Evolutionary conservation across 2,888 invertebrate genomes (phyloP).

Genomic region (Hoplodrina ambigua): DNA sequence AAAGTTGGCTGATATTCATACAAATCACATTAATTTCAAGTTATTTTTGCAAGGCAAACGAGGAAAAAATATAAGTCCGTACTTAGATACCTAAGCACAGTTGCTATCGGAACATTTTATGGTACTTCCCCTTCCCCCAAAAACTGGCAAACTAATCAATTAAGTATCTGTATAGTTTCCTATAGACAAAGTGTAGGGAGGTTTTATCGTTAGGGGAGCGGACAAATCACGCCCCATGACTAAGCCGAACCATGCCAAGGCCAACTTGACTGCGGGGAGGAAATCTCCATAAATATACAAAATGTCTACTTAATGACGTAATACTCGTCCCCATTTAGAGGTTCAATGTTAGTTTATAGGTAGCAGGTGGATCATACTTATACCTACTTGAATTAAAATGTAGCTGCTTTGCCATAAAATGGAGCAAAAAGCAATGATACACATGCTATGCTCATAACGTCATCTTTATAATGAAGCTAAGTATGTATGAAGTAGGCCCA

Average conservation of each 20-base stretch:
- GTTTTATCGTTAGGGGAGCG: constrained; percentile 27
- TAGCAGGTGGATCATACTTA: constrained; percentile 9
- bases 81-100: not conserved
- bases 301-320: constrained; percentile 49
- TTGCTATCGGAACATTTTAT: constrained; percentile 13
- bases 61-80: not conserved
- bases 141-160: constrained; percentile 23
- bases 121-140: not conserved
- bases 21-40: not conserved
- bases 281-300: constrained; percentile 48
- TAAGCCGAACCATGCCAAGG: constrained; percentile 65
- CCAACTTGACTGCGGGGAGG: constrained; percentile 50
- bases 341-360: constrained; percentile 5
- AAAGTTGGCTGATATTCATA: constrained; percentile 18
- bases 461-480: too few species aligned
- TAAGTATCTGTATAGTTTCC: not conserved
- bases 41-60: not conserved
- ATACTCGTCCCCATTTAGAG: constrained; percentile 31
- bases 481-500: constrained; percentile 8
- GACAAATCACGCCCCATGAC: constrained; percentile 52
- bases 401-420: constrained; percentile 1
- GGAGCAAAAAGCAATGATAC: constrained; percentile 25
- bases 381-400: not conserved
- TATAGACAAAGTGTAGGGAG: not conserved
- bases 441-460: not conserved